A percentile compares a stretch with the other conserved stretches of the same genome.
These are phyloP conservation scores for Diprion similis DNA, from an alignment of 1,140 invertebrate species.

Conservation along the genomic window DNA sequence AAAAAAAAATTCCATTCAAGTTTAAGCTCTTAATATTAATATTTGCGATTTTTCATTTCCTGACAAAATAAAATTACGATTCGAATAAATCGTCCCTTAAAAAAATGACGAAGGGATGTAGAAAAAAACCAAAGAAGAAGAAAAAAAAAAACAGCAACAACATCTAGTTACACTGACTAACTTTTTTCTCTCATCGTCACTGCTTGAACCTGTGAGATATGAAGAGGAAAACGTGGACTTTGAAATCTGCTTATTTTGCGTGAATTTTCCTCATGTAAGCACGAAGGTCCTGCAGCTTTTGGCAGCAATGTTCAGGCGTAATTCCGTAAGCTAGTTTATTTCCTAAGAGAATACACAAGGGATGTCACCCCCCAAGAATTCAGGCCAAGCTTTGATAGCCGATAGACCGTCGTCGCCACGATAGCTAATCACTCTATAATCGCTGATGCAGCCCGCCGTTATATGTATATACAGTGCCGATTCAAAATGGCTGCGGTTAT, in stretches of 20 bases:
- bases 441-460: not conserved
- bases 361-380: not conserved
- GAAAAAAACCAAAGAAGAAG: too few species aligned
- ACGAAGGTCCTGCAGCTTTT: not conserved
- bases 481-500: not conserved
- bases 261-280: not conserved
- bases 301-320: not conserved
- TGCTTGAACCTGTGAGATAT: too few species aligned
- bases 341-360: not conserved
- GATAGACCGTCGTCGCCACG: not conserved
- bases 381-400: not conserved
- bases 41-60: too few species aligned
- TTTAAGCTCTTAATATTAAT: too few species aligned
- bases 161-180: too few species aligned
- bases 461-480: not conserved
- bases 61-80: too few species aligned
- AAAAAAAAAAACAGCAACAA: too few species aligned
- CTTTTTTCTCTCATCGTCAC: too few species aligned
- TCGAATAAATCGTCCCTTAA: too few species aligned
- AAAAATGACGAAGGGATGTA: too few species aligned
- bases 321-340: not conserved
- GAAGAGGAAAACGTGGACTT: too few species aligned
- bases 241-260: not conserved
- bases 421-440: not conserved
- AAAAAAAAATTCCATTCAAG: too few species aligned